Percentiles rank a stretch among this genome's conserved stretches.
Evolutionary conservation across 2,888 invertebrate species (phyloP).

Genomic region (Eudemis profundana): DNA sequence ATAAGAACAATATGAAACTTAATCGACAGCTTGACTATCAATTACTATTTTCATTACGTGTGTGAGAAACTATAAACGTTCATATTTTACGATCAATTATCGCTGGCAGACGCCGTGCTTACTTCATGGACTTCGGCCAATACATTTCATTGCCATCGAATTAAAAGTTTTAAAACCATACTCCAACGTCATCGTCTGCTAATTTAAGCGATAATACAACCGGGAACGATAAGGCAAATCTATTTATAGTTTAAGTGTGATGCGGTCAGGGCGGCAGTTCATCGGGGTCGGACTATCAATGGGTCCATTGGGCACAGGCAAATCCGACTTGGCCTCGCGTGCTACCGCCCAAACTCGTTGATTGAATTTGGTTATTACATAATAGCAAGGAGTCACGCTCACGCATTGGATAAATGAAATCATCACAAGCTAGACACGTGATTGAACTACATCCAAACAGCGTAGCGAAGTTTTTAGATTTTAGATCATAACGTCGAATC

Average conservation of each 20-base stretch:
- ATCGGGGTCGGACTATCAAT: constrained; percentile 58
- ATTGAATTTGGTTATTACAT: constrained; percentile 54
- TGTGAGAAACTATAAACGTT: constrained; percentile 23
- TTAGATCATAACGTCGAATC: neutral
- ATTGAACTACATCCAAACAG: constrained; percentile 37
- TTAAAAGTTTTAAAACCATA: constrained; percentile 31
- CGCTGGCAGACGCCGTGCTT: constrained; percentile 35
- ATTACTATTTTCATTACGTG: constrained; percentile 16
- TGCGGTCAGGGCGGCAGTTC: constrained; percentile 47
- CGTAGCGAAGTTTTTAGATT: constrained; percentile 22
- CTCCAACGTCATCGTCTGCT: constrained; percentile 33
- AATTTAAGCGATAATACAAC: constrained; percentile 25
- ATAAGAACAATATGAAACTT: neutral
- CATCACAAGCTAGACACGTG: constrained; percentile 35
- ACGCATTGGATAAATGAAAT: constrained; percentile 44
- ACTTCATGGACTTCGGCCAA: constrained; percentile 51
- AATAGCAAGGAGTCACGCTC: constrained; percentile 54
- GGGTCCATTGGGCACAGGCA: constrained; percentile 52
- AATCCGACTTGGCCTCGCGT: constrained; percentile 59
- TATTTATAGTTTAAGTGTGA: constrained; percentile 42
- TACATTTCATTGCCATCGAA: constrained; percentile 46
- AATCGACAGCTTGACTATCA: neutral
- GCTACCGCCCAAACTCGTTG: constrained; percentile 53
- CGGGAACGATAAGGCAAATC: constrained; percentile 28
- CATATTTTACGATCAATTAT: constrained; percentile 46